Evolutionary conservation across 1,140 invertebrate genomes (phyloP), one percentile per base, ranked within the genome.

Genomic region (Drosophila burlai): DNA sequence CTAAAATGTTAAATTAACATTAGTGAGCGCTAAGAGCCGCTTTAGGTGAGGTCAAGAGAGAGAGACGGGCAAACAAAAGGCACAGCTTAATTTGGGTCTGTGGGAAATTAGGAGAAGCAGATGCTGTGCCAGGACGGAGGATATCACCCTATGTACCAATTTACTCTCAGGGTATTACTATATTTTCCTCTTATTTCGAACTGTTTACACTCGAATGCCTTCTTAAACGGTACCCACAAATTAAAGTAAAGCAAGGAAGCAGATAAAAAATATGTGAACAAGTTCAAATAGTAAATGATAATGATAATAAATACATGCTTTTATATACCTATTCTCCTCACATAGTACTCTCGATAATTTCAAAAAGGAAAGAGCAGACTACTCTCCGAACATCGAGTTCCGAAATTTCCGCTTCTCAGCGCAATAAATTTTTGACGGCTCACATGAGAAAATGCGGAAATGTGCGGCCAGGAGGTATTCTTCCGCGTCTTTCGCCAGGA

Each of bases 1-100:
- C 62, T 60, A 61, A 80, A 83, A 87, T 72, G 67, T 73, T 73
- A 61, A 73, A 61, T 61, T 73, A 73, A 73, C 67, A 73, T 73
- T 73, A 73, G 69, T 43, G 54, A 4, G 47, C 31, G 38, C 67
- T 38, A 36, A 59, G 36, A 60, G 54, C 26, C 34, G 18, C 29
- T 46, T 16, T 47, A n/a, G 18, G 21, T 15, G 9, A 6, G 43
- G 36, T 66, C 38, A 26, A 15, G n/a, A 47, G 29, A 11, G 24
- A 13, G 16, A 18, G 4, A 24, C 15, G 36, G 11, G 26, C 42
- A 69, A 42, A 54, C 4, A 16, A 26, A 26, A 47, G 45, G 6
- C n/a, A 8, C 21, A 40, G 15, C 21, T 34, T 45, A 24, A 45
- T 18, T 43, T 62, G 21, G 58, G 10, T 62, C 10, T 63, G 16